Evolutionary conservation across 2,113 vertebrate genomes (phyloP).

Genomic region (Lontra canadensis): DNA sequence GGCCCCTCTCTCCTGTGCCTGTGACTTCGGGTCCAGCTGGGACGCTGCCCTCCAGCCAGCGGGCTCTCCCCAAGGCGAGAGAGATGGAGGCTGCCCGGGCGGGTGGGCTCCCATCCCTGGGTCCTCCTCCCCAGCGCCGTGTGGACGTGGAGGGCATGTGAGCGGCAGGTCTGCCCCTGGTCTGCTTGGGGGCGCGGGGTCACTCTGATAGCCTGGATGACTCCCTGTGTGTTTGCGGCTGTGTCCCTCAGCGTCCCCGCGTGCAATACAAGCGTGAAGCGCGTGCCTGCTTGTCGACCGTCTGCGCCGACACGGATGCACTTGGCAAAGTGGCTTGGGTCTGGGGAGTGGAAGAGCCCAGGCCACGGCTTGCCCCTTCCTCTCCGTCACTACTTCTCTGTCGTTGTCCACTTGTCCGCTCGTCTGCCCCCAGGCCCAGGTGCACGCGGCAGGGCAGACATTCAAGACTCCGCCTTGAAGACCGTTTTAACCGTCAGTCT

Average conservation of each 20-base stretch:
- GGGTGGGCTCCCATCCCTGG: no score
- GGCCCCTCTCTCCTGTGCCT: no score
- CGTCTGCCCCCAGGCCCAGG: not conserved
- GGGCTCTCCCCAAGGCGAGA: no score
- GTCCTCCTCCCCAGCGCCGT: no score
- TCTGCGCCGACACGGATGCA: fast-evolving
- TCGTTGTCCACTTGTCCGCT: not conserved
- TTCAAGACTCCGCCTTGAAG: not conserved
- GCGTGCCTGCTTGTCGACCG: not conserved
- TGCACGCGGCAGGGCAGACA: not conserved
- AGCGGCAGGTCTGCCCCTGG: not conserved
- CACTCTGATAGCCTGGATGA: not conserved
- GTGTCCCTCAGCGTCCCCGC: fast-evolving
- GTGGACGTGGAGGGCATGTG: not conserved
- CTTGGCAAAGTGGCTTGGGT: not conserved
- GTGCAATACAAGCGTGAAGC: fast-evolving
- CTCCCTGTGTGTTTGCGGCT: no score
- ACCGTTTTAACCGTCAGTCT: not conserved
- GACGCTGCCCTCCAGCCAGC: no score
- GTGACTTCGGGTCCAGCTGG: no score
- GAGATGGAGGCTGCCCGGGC: no score
- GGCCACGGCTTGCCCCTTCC: not conserved
- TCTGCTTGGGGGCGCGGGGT: not conserved
- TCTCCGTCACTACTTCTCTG: not conserved
- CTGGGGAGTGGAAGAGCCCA: not conserved